Evolutionary conservation across 2,888 invertebrate species (phyloP), one percentile per base, ranked within the genome.

Genomic region (Encarsia formosa): DNA sequence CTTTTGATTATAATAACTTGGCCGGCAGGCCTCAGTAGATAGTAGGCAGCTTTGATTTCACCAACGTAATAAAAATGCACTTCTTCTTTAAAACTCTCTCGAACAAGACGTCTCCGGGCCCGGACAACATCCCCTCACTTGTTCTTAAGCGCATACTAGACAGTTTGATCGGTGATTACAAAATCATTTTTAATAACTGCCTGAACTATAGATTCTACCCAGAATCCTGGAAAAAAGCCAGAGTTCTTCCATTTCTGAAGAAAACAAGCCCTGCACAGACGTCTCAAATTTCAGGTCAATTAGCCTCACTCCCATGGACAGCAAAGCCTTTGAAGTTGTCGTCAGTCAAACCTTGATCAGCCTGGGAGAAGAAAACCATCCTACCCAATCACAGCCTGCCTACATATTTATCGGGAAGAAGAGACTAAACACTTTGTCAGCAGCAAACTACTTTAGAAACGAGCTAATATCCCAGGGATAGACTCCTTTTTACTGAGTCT

Each of bases 171-270:
- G 6, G 2, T 5, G n/a, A 13, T 5, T 50, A 45, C 8, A 35
- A 39, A 0, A 24, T 59, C 8, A 8, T 60, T 1, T 61, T 61
- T 15, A 61, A 58, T 19, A 61, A 59, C 18, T 46, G 49, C n/a
- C 18, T 57, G 13, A 67, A 68, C 11, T 60, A 59, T n/a, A 58
- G 46, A 4, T 59, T 60, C 26, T 68, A 65, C 57, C 67, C 68
- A 0, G 19, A 23, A 0, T 47, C 5, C 5, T 61, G 61, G 60
- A 62, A 61, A 53, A 52, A n/a, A 9, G 62, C 63, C 0, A 64
- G 62, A 54, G 44, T 63, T 0, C 52, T 63, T 0, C 48, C 62
- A 0, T 49, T 63, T 4, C n/a, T 22, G n/a, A 54, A 61, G 45
- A 50, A 47, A 29, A 19, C 9, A 57, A 57, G 48, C 31, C 39